Evolutionary conservation across 2,888 invertebrate genomes (phyloP).

Genomic region (Liodrosophila aerea): DNA sequence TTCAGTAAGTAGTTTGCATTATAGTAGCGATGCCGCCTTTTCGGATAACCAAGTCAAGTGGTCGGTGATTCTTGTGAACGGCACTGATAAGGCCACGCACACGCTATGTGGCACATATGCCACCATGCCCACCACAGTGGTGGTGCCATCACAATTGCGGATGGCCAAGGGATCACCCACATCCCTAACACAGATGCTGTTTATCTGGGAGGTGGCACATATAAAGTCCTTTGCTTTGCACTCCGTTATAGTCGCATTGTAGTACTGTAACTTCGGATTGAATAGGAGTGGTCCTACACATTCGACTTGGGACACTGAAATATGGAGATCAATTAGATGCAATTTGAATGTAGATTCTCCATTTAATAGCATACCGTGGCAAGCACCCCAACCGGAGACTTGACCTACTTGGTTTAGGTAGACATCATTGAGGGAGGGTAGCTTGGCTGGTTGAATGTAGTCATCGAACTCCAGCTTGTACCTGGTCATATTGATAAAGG

Average conservation of each 20-base stretch:
- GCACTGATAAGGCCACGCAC: too few species aligned
- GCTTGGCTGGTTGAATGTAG: neutral
- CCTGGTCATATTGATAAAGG: neutral
- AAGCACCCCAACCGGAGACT: constrained; percentile 5
- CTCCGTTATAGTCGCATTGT: too few species aligned
- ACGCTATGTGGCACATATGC: neutral
- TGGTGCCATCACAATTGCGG: neutral
- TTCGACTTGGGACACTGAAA: too few species aligned
- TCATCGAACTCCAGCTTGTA: constrained; percentile 3
- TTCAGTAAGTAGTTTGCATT: too few species aligned
- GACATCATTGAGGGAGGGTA: neutral
- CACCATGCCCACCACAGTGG: neutral
- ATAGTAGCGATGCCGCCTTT: too few species aligned
- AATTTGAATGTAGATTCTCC: neutral
- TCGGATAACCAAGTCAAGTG: too few species aligned
- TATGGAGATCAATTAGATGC: too few species aligned
- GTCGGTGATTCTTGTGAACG: too few species aligned
- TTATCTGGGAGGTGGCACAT: neutral
- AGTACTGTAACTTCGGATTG: too few species aligned
- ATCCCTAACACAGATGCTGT: neutral
- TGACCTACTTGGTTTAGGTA: neutral
- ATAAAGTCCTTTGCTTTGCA: too few species aligned
- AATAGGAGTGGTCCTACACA: too few species aligned
- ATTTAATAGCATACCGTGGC: neutral
- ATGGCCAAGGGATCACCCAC: neutral